Evolutionary conservation across 2,888 invertebrate genomes (phyloP).

Genomic region (Eupithecia inturbata): DNA sequence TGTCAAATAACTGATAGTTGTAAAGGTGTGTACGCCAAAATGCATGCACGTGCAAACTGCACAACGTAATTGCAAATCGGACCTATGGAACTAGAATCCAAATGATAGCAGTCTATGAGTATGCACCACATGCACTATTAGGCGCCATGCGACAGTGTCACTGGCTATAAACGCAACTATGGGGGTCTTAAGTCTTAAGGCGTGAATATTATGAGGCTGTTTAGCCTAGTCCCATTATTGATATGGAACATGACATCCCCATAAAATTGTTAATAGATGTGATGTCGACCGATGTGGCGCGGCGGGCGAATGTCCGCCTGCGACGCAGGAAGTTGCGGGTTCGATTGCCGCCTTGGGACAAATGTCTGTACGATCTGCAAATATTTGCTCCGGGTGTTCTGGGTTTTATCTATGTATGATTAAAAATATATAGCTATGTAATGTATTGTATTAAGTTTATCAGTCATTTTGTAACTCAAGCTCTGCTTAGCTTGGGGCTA

Average conservation of each 20-base stretch:
- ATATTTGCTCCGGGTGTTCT: too few species aligned
- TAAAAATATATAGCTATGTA: too few species aligned
- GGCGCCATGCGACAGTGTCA: constrained; percentile 26
- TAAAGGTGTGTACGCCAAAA: neutral
- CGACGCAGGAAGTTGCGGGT: too few species aligned
- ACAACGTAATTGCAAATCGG: constrained; percentile 11
- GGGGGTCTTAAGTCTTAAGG: constrained; percentile 14
- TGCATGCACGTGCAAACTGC: constrained; percentile 13
- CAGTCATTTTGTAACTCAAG: too few species aligned
- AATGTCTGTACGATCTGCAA: too few species aligned
- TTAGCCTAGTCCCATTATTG: constrained; percentile 24
- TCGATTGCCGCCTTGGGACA: too few species aligned
- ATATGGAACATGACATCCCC: neutral
- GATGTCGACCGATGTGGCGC: too few species aligned
- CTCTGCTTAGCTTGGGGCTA: too few species aligned
- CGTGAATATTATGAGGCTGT: constrained; percentile 22
- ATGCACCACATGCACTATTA: constrained; percentile 18
- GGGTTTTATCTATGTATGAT: too few species aligned
- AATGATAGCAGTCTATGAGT: constrained; percentile 16
- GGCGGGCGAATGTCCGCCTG: too few species aligned
- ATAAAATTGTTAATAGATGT: neutral
- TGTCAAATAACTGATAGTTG: too few species aligned
- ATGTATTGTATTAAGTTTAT: too few species aligned
- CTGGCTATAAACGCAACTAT: constrained; percentile 17
- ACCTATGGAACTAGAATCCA: constrained; percentile 9